Conservation (phyloP, 2,888 invertebrate genomes). For the Lithophane ornitopus region DNA sequence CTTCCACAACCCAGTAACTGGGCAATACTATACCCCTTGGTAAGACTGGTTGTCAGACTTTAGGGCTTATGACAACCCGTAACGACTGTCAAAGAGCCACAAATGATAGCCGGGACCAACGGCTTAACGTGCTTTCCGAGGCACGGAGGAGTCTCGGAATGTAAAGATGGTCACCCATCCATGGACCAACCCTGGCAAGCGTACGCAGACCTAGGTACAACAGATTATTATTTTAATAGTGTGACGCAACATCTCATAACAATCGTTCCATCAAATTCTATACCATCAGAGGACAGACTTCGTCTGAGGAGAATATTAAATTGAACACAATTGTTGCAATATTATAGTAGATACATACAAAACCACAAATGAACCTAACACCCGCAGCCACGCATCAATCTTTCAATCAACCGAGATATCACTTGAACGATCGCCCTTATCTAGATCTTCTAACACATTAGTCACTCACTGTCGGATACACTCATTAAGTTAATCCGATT, state of each 20-base stretch:
- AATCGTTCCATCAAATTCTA: neutral
- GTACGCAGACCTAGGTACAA: too few species aligned
- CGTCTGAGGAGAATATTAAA: neutral
- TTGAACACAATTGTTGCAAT: neutral
- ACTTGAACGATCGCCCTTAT: conserved; percentile 36
- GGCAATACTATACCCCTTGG: too few species aligned
- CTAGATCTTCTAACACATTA: conserved; percentile 50
- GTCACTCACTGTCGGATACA: conserved; percentile 47
- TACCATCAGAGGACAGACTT: neutral
- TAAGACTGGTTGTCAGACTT: too few species aligned
- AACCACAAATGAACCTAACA: conserved; percentile 21
- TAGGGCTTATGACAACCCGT: too few species aligned
- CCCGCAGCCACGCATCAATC: conserved; percentile 26
- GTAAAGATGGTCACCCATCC: too few species aligned
- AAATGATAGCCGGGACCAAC: too few species aligned
- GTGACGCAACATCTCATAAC: neutral
- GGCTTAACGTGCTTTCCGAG: too few species aligned
- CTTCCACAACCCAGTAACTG: too few species aligned
- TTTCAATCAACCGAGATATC: conserved; percentile 49
- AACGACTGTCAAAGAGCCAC: too few species aligned
- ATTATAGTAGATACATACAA: neutral
- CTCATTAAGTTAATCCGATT: conserved; percentile 43
- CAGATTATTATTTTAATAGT: neutral
- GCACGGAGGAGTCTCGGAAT: too few species aligned
- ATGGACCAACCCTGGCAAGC: too few species aligned